Conservation (phyloP, 35 echinoderm and acorn worm genomes). For the Lytechinus pictus region DNA sequence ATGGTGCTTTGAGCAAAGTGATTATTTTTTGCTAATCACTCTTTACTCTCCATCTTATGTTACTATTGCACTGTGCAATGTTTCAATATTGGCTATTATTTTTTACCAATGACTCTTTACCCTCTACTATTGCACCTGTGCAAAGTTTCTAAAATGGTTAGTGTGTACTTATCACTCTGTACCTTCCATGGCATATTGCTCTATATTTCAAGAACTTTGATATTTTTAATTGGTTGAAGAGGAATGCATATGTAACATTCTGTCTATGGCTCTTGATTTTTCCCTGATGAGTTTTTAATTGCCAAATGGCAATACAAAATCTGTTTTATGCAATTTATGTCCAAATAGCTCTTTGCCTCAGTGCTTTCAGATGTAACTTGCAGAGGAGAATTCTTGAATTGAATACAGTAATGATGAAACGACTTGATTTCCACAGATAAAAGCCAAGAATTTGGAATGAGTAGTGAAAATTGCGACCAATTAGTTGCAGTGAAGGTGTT, state of each 20-base stretch:
- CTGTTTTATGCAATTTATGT: not conserved
- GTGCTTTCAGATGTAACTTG: not conserved
- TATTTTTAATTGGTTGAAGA: not conserved
- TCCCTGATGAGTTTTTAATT: not conserved
- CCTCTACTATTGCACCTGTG: no score
- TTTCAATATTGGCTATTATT: no score
- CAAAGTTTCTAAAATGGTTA: no score
- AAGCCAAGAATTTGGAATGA: not conserved
- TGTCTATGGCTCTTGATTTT: not conserved
- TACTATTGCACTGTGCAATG: not conserved
- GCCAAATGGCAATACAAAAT: not conserved
- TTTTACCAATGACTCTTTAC: no score
- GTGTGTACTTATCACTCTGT: no score
- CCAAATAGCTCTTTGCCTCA: not conserved
- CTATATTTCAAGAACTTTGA: not conserved
- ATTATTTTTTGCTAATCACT: not conserved
- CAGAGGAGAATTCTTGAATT: not conserved
- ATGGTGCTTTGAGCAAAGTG: not conserved
- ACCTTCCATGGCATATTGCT: no score
- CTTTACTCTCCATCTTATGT: not conserved
- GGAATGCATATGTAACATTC: not conserved
- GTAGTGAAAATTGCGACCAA: not conserved
- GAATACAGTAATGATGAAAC: not conserved
- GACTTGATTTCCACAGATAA: not conserved
- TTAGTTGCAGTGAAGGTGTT: not conserved